Evolutionary conservation across 2,113 vertebrate genomes (phyloP).

Genomic region (Eublepharis macularius): DNA sequence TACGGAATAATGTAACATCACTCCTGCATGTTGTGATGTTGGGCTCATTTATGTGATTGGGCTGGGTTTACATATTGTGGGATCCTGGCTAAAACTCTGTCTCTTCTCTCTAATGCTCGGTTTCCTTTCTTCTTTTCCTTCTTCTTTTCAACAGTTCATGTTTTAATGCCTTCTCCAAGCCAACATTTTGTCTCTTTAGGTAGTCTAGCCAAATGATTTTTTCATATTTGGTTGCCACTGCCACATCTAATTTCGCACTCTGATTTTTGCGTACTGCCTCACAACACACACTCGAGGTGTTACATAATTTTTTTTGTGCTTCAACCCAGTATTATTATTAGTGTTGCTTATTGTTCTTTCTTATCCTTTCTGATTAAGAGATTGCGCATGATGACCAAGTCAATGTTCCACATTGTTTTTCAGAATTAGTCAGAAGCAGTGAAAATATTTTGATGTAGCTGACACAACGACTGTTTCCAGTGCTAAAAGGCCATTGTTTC

Average conservation of each 20-base stretch:
- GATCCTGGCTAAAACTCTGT: neutral
- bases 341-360: neutral
- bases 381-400: neutral
- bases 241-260: neutral
- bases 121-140: neutral
- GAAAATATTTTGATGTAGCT: neutral
- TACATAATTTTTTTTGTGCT: neutral
- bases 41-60: neutral
- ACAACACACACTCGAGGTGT: neutral
- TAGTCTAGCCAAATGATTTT: neutral
- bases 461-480: neutral
- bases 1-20: neutral
- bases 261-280: neutral
- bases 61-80: neutral
- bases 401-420: neutral
- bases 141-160: neutral
- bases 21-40: neutral
- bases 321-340: neutral
- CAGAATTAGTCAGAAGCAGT: neutral
- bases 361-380: neutral
- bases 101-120: neutral
- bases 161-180: neutral
- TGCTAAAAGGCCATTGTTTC: neutral
- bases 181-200: neutral
- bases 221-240: neutral